Base-by-base conservation (phyloP, 2,888 invertebrate species). In the Xestia ashworthii region DNA sequence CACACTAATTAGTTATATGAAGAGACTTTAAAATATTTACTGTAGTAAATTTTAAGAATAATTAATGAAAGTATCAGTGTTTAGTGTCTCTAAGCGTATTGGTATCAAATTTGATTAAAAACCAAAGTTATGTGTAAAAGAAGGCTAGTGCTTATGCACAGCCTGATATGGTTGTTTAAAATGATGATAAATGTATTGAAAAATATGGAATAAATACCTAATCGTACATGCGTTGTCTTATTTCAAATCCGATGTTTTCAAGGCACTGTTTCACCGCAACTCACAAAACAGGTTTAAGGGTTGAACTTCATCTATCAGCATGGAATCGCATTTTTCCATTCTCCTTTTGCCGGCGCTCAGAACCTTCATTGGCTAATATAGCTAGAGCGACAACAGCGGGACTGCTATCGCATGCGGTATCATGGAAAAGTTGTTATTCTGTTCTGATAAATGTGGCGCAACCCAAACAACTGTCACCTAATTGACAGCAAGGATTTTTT, bases 161-260 rank as follows among this genome's bases (percentile, higher is more conserved):
- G 78, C 84, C 89, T 86, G 83, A 84, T 88, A 91, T 90, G 93
- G 93, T 94, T 94, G 93, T 94, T 92, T 92, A 89, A 91, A 82
- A 90, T 90, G 87, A 91, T 86, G 84, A 90, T 93, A 90, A 91
- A 93, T 94, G 93, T 94, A 94, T 93, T 93, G 88, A 88, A 93
- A 89, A 87, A 93, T 93, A 92, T 93, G 88, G 91, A 95, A 95
- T 95, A 95, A 95, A 95, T 95, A 79, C 81, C 55, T 78, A 93
- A 95, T 93, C 92, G 91, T 94, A 95, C 89, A 44, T 72, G 46
- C 4, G 73, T 77, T 75, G 46, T 79, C 41, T 80, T 68, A 83
- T 85, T 86, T 83, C 77, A 48, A 48, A 16, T 5, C 32, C 22
- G 3, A n/a, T 55, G 9, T 38, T 44, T 44, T 65, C 8, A n/a